phyloP scores from a whole-genome alignment of 2,888 invertebrate species.

The Caenorhabditis auriculariae region DNA sequence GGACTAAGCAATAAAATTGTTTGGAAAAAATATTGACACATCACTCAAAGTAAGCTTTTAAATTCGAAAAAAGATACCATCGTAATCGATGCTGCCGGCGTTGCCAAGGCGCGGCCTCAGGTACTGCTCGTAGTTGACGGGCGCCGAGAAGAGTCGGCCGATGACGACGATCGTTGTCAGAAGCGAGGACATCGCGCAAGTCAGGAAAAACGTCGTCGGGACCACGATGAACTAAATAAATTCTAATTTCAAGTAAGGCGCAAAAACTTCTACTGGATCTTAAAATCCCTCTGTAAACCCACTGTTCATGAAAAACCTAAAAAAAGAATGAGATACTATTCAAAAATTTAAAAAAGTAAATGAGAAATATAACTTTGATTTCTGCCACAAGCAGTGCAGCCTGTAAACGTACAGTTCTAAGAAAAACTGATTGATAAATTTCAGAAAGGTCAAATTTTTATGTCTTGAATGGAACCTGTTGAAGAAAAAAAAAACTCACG shows the following conservation, averaged over 20 bases:
- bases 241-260: not conserved
- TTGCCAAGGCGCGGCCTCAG: no score
- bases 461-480: not conserved
- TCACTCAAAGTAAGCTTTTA: no score
- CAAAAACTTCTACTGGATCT: not conserved
- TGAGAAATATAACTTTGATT: no score
- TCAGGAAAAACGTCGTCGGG: conserved; percentile 54
- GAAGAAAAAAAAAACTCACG: conserved; percentile 25
- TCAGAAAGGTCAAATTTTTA: not conserved
- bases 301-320: no score
- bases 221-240: conserved; percentile 53
- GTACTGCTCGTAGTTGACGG: conserved; percentile 41
- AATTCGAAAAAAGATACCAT: no score
- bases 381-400: not conserved
- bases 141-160: conserved; percentile 43
- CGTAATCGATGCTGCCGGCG: not conserved
- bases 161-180: conserved; percentile 55
- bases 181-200: conserved; percentile 52
- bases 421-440: not conserved
- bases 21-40: no score
- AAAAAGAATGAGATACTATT: no score
- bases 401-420: not conserved
- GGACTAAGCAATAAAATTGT: no score
- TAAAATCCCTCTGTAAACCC: not conserved
- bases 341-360: no score